Evolutionary conservation across 2,113 vertebrate species (phyloP), one percentile per base, ranked within the genome.

Genomic region (Perca fluviatilis): DNA sequence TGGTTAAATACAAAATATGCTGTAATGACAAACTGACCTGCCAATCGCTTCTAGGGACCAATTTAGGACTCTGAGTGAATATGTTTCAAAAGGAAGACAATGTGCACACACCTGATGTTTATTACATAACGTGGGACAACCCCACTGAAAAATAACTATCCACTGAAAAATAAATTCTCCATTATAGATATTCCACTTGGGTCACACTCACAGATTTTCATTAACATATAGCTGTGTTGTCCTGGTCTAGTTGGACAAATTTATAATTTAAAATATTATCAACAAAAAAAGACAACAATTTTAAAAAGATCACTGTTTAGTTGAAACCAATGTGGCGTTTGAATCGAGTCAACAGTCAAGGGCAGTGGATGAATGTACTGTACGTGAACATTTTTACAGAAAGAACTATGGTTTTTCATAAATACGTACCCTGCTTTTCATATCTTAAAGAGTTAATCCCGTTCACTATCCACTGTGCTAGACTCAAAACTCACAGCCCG

Each of bases 1-100:
- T 98, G 67, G 5, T 57, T 27, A 60, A 62, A 80, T 61, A 62
- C 4, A 53, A 33, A 63, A 33, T 9, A 61, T 21, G 25, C 13
- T 49, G 30, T 16, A 9, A 49, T 56, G 2, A 40, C 3, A 25
- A 2, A 25, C 33, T 9, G 11, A n/a, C 62, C 14, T 19, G 66
- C 5, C 1, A 51, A 53, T 53, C 8, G 11, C 16, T 19, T 76
- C 46, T 46, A 23, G 4, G 14, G 40, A 61, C 3, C 14, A 58
- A 16, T 47, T 57, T 50, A 51, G 16, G 23, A 66, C 15, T 40
- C 11, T 40, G 19, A 12, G 13, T 30, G 0, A 53, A 46, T 33
- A 54, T 21, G 6, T 36, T 33, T 65, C 10, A 5, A 65, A 50
- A 30, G 15, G 27, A 36, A 10, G 15, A 36, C 4, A 10, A 47